These are phyloP conservation scores for Motacilla alba DNA, from an alignment of 2,113 vertebrate genomes.

Conservation along the genomic window DNA sequence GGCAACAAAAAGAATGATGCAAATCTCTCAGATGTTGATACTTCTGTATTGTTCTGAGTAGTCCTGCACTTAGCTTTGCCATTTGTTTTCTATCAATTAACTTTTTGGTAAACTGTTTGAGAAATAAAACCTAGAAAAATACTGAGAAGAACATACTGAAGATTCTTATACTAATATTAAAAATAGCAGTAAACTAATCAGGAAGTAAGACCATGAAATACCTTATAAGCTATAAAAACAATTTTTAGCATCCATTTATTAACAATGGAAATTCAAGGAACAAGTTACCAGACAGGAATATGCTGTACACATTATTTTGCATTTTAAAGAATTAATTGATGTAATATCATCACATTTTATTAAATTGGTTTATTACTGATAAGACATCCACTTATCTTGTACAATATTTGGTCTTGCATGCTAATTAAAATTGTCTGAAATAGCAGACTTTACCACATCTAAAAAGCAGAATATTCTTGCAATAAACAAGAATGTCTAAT, in stretches of 20 bases:
- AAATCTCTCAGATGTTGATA: neutral
- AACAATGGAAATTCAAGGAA: neutral
- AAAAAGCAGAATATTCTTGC: neutral
- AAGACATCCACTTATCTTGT: neutral
- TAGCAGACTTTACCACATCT: neutral
- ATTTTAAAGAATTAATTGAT: neutral
- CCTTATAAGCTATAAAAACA: neutral
- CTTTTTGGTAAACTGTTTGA: neutral
- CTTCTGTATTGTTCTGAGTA: neutral
- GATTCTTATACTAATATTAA: neutral
- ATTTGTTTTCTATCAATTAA: neutral
- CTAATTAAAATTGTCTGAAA: neutral
- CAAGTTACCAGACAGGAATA: neutral
- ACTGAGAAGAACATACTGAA: neutral
- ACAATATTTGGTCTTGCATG: neutral
- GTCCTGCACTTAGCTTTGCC: neutral
- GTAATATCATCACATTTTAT: neutral
- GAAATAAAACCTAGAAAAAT: neutral
- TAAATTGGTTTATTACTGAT: neutral
- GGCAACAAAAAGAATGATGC: neutral
- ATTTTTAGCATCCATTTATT: neutral
- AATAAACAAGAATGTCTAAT: neutral
- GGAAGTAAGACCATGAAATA: neutral
- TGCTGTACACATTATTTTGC: neutral
- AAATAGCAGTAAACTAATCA: neutral